Conservation (phyloP, 2,888 invertebrate species). For the Eurytoma adleriae region DNA sequence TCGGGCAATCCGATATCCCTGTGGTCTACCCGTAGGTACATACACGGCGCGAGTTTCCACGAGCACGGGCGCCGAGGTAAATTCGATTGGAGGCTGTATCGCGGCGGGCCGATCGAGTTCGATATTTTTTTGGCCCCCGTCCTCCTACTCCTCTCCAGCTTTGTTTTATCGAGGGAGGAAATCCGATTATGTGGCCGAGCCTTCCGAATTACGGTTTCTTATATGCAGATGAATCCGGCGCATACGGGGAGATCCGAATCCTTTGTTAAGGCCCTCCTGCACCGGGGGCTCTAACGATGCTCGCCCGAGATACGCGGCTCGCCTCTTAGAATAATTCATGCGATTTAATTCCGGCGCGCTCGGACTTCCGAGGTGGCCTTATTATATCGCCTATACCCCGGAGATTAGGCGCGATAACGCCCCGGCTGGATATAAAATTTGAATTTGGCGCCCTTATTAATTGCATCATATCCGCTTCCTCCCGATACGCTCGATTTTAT, state of each 20-base stretch:
- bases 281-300: slow-evolving; percentile 32
- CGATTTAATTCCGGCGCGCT: slow-evolving; percentile 6
- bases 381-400: background rate
- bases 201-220: slow-evolving; percentile 56
- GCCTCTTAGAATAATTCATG: slow-evolving; percentile 53
- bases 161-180: slow-evolving; percentile 14
- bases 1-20: slow-evolving; percentile 29
- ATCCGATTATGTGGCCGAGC: slow-evolving; percentile 44
- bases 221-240: slow-evolving; percentile 52
- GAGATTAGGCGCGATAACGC: background rate
- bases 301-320: slow-evolving; percentile 22
- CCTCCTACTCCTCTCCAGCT: background rate
- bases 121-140: slow-evolving; percentile 17
- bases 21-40: background rate
- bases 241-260: slow-evolving; percentile 15
- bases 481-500: no score
- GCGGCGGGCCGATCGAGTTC: slow-evolving; percentile 22
- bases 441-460: no score
- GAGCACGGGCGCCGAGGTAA: slow-evolving; percentile 2
- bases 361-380: slow-evolving; percentile 10
- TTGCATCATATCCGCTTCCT: no score
- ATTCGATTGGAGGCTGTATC: slow-evolving; percentile 46
- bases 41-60: background rate
- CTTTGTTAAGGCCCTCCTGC: slow-evolving; percentile 37
- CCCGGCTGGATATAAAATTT: background rate